Percentiles rank a stretch among this genome's conserved stretches.
Conservation (phyloP, 2,888 invertebrate genomes). For the Blastobasis adustella region DNA sequence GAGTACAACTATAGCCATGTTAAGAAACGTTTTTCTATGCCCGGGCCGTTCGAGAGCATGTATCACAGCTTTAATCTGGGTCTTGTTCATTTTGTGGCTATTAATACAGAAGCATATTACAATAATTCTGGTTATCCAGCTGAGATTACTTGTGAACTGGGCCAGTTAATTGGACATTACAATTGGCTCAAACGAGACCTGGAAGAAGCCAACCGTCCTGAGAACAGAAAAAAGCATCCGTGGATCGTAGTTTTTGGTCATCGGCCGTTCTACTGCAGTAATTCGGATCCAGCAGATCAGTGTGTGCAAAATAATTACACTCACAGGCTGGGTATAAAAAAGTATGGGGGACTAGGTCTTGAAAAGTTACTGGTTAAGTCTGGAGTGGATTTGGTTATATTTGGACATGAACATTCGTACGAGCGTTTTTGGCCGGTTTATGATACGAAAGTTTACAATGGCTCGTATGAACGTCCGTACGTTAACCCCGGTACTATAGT, state of each 20-base stretch:
- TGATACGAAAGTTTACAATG: conserved; percentile 64
- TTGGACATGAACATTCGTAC: conserved; percentile 96
- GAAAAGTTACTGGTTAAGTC: conserved; percentile 87
- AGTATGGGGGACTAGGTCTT: conserved; percentile 46
- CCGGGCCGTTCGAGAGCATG: background rate
- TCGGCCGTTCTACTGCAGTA: background rate
- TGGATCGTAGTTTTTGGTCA: conserved; percentile 41
- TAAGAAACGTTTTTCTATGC: background rate
- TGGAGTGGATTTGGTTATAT: conserved; percentile 90
- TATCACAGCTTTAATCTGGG: background rate
- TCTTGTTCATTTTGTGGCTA: background rate
- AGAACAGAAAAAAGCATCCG: background rate
- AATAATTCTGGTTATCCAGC: background rate
- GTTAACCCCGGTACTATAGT: background rate
- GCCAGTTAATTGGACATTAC: background rate
- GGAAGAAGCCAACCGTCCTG: background rate
- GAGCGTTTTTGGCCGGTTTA: conserved; percentile 93
- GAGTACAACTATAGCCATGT: background rate
- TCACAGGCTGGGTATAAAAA: background rate
- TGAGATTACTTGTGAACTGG: background rate
- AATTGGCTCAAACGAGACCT: background rate
- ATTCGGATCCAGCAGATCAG: background rate
- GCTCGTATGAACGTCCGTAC: background rate
- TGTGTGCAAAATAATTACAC: background rate
- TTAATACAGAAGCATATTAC: background rate